Conservation (phyloP, 2,113 vertebrate genomes). For the Columba livia region DNA sequence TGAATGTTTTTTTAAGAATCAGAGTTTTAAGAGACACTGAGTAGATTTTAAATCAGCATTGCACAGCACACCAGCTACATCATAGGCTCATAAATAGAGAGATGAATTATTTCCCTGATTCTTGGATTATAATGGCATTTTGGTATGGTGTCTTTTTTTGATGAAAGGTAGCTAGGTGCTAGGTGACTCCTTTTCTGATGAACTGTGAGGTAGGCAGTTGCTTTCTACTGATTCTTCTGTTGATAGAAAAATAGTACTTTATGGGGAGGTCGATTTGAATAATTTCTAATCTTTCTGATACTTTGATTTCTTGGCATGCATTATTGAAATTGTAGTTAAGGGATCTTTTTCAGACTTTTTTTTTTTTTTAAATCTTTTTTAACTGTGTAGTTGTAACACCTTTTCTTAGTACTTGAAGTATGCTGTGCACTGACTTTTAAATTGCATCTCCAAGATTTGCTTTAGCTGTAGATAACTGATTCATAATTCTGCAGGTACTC, state of each 20-base stretch:
- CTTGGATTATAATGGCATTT: constrained; percentile 37
- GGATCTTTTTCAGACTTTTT: neutral
- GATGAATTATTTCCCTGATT: constrained; percentile 45
- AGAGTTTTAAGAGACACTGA: neutral
- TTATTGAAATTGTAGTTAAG: constrained; percentile 42
- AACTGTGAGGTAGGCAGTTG: neutral
- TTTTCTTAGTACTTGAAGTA: constrained; percentile 1
- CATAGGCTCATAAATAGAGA: neutral
- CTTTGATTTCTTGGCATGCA: constrained; percentile 44
- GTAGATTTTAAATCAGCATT: constrained; percentile 36
- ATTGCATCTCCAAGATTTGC: neutral
- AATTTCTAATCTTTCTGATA: constrained; percentile 38
- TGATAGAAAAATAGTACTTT: constrained; percentile 59
- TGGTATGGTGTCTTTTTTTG: constrained; percentile 17
- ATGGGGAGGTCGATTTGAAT: constrained; percentile 50
- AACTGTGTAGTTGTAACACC: constrained; percentile 16
- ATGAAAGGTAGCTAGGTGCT: neutral
- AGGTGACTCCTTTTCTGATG: constrained; percentile 1
- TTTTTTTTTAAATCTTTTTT: neutral
- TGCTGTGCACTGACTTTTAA: neutral
- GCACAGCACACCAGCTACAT: neutral
- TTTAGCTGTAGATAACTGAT: neutral
- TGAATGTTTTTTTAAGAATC: constrained; percentile 1
- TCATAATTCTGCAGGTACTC: neutral
- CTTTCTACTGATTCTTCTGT: constrained; percentile 51